A percentile compares a stretch with the other conserved stretches of the same genome.
Evolutionary conservation across 2,888 invertebrate genomes (phyloP).

Genomic region (Pachliopta kotzebuea): DNA sequence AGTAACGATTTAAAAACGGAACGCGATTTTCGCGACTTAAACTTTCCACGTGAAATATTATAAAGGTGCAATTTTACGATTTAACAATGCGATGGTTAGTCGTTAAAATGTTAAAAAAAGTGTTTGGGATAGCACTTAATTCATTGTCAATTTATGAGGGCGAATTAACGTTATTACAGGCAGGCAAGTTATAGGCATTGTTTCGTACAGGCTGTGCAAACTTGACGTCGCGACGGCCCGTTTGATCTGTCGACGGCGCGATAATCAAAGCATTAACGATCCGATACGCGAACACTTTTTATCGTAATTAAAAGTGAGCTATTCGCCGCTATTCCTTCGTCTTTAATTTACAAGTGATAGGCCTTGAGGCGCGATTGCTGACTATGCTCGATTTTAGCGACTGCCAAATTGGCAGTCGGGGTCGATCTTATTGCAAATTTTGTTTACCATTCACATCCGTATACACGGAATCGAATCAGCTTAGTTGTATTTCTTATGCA

Average conservation of each 20-base stretch:
- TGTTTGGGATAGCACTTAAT: conserved; percentile 18
- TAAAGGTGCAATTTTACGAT: too few species aligned
- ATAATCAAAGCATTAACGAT: conserved; percentile 68
- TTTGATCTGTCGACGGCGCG: conserved; percentile 61
- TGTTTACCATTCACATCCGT: conserved; percentile 29
- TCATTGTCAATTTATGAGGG: conserved; percentile 35
- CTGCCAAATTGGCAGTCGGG: conserved; percentile 50
- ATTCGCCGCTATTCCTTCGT: conserved; percentile 55
- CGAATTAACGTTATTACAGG: conserved; percentile 42
- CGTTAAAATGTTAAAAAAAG: conserved; percentile 9
- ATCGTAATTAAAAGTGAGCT: conserved; percentile 62
- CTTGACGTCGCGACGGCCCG: conserved; percentile 49
- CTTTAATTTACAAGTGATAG: conserved; percentile 56
- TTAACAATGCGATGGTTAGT: too few species aligned
- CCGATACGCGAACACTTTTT: conserved; percentile 58
- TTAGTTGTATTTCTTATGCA: neutral
- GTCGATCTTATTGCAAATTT: conserved; percentile 41
- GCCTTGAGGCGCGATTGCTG: conserved; percentile 49
- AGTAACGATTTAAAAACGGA: too few species aligned
- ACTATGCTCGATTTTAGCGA: conserved; percentile 50
- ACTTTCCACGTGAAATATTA: too few species aligned
- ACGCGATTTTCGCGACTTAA: too few species aligned
- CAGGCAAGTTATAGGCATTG: conserved; percentile 31
- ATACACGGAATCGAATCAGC: neutral
- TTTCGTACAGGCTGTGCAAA: conserved; percentile 39